Conservation (phyloP, 2,888 invertebrate species). For the Melieria omissa region DNA sequence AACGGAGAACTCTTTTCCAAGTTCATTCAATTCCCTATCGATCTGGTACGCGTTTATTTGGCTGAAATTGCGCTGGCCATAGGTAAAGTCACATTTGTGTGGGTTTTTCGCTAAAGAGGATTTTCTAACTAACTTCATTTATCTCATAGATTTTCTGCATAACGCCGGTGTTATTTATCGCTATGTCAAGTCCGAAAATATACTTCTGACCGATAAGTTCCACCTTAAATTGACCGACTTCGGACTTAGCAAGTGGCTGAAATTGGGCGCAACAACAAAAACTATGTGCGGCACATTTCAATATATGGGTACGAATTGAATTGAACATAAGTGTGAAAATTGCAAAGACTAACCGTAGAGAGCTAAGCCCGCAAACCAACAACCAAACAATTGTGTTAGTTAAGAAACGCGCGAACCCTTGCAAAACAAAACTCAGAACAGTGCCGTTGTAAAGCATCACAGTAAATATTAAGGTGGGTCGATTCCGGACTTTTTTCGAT, state of each 20-base stretch:
- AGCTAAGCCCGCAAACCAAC: constrained; percentile 3
- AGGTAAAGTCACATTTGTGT: constrained; percentile 69
- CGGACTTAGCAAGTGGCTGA: constrained; percentile 92
- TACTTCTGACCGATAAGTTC: constrained; percentile 82
- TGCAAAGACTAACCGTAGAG: background rate
- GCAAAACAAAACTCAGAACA: constrained; percentile 11
- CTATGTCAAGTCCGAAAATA: constrained; percentile 92
- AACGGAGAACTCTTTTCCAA: constrained; percentile 87
- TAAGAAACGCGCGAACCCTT: constrained; percentile 16
- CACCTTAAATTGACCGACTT: constrained; percentile 91
- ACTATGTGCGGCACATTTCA: constrained; percentile 93
- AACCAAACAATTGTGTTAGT: constrained; percentile 13
- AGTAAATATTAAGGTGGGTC: no score
- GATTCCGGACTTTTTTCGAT: no score
- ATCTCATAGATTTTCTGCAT: constrained; percentile 80
- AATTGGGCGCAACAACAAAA: constrained; percentile 79
- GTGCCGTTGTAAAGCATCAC: no score
- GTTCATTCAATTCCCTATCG: constrained; percentile 79
- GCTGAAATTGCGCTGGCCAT: constrained; percentile 89
- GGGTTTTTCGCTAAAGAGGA: background rate
- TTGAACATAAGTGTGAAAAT: constrained; percentile 16
- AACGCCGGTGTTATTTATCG: constrained; percentile 91
- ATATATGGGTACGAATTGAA: constrained; percentile 85
- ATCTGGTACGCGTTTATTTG: constrained; percentile 82
- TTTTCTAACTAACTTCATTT: constrained; percentile 10